Evolutionary conservation across 2,797 vertebrate species (phyloP).

Genomic region (Amblyopsis hoosieri): DNA sequence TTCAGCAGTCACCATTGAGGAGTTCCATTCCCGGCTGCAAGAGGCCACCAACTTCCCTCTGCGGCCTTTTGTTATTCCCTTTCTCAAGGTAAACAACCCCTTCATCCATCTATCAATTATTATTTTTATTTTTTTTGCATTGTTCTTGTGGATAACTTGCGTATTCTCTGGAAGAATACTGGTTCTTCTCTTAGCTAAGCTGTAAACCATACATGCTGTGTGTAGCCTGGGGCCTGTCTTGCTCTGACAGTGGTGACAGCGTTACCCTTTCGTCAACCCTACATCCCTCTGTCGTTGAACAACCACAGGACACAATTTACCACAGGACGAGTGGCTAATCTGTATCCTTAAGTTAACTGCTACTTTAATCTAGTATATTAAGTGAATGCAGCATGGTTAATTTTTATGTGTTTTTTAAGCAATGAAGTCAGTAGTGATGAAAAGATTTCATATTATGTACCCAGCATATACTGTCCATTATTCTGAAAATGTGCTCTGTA

Average conservation of each 20-base stretch:
- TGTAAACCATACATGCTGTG: neutral
- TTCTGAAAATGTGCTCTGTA: slow-evolving; percentile 22
- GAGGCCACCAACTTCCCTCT: slow-evolving; percentile 98
- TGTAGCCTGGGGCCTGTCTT: slow-evolving; percentile 2
- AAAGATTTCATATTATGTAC: neutral
- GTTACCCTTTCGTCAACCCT: neutral
- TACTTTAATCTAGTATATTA: neutral
- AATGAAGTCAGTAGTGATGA: neutral
- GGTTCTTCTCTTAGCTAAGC: neutral
- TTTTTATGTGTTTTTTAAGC: slow-evolving; percentile 9
- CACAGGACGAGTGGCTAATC: slow-evolving; percentile 14
- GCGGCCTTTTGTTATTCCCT: slow-evolving; percentile 96
- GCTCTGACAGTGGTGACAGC: neutral
- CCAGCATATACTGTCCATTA: neutral
- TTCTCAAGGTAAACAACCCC: slow-evolving; percentile 87
- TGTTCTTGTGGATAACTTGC: slow-evolving; percentile 14
- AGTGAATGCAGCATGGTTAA: slow-evolving; percentile 11
- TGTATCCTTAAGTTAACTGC: slow-evolving; percentile 6
- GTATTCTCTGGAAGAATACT: neutral
- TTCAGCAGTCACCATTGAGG: slow-evolving; percentile 96
- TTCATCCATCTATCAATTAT: neutral
- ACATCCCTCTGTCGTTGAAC: neutral
- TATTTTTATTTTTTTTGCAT: slow-evolving; percentile 22
- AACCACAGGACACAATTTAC: slow-evolving; percentile 13
- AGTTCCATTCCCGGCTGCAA: slow-evolving; percentile 97